phyloP scores from a whole-genome alignment of 1,140 invertebrate species.

The Adoxophyes honmai region DNA sequence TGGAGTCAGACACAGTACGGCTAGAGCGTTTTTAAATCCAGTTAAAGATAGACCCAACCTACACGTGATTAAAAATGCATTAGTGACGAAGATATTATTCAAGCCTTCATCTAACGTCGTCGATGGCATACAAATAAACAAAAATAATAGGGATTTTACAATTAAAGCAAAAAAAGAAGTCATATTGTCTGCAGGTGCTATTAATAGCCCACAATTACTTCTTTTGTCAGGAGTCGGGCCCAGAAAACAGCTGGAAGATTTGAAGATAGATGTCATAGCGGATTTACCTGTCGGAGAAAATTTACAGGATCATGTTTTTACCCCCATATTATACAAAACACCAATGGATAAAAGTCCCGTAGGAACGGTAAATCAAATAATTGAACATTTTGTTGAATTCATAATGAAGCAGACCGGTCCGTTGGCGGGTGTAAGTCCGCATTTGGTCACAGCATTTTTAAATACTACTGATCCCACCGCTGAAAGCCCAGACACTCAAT shows the following conservation, averaged over 20 bases:
- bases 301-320: conserved; percentile 78
- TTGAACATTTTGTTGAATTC: conserved; percentile 9
- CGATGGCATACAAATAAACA: conserved; percentile 78
- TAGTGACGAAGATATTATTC: conserved; percentile 78
- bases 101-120: conserved; percentile 67
- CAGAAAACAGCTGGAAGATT: conserved; percentile 77
- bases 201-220: conserved; percentile 82
- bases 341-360: not conserved
- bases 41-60: conserved; percentile 78
- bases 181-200: conserved; percentile 80
- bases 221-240: conserved; percentile 88
- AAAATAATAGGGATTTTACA: conserved; percentile 54
- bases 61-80: conserved; percentile 79
- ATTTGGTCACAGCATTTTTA: conserved; percentile 19
- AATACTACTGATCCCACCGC: conserved; percentile 21
- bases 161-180: conserved; percentile 79
- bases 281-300: conserved; percentile 80
- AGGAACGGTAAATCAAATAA: not conserved
- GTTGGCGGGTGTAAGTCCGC: not conserved
- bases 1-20: conserved; percentile 46
- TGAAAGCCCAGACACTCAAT: conserved; percentile 25
- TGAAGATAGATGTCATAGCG: conserved; percentile 77
- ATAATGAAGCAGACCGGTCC: conserved; percentile 14
- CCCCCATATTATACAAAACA: conserved; percentile 18
- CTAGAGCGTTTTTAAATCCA: conserved; percentile 71